Conservation (phyloP, 2,888 invertebrate genomes). For the Clunio marinus region DNA sequence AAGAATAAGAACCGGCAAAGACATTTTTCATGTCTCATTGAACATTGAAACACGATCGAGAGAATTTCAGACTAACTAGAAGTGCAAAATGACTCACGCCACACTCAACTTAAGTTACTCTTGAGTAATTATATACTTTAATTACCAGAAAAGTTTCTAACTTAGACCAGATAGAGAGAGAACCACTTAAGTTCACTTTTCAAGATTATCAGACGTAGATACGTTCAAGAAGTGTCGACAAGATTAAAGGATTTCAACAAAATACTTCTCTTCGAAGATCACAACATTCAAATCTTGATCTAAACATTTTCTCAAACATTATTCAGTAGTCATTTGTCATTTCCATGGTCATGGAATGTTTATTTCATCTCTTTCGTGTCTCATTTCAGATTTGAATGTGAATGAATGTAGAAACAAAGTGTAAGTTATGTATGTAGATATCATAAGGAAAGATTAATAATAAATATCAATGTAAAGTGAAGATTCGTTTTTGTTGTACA, state of each 20-base stretch:
- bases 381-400: not conserved
- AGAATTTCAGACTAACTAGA: not conserved
- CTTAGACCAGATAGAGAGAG: too few species aligned
- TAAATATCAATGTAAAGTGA: constrained; percentile 30
- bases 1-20: not conserved
- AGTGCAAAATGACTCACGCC: not conserved
- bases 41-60: not conserved
- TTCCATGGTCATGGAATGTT: constrained; percentile 12
- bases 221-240: constrained; percentile 17
- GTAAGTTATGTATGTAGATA: not conserved
- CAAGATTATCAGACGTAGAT: not conserved
- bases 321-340: constrained; percentile 39
- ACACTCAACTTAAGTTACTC: not conserved
- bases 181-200: constrained; percentile 1
- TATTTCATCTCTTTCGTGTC: not conserved
- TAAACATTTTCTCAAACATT: constrained; percentile 33
- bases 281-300: constrained; percentile 38
- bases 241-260: constrained; percentile 27
- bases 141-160: not conserved
- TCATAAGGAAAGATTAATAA: constrained; percentile 17
- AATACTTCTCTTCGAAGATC: constrained; percentile 19
- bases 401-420: not conserved
- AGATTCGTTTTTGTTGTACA: constrained; percentile 18
- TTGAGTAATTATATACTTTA: constrained; percentile 32
- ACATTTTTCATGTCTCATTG: constrained; percentile 29